Evolutionary conservation across 92 coral and sea anemone genomes (phyloP).

Genomic region (Isaurus tuberculatus): DNA sequence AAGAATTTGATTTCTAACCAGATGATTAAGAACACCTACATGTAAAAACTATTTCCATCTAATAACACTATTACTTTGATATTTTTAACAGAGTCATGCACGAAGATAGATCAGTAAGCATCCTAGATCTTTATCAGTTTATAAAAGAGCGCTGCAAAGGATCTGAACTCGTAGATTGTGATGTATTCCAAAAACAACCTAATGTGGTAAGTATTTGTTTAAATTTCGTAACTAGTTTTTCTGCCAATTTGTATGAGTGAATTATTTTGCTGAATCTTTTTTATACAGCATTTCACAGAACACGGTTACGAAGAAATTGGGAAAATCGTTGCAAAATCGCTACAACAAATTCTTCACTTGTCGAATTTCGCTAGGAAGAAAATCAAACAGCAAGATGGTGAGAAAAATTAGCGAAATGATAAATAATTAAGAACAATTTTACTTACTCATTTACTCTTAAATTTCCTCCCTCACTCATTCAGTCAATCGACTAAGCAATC

Average conservation of each 20-base stretch:
- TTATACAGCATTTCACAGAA: constrained; percentile 22
- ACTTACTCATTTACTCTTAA: too few species aligned
- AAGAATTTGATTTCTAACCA: too few species aligned
- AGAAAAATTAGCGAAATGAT: too few species aligned
- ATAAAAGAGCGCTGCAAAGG: constrained; percentile 65
- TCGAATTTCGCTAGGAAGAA: background rate
- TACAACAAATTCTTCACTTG: constrained; percentile 29
- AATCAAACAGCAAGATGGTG: background rate
- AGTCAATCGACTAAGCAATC: too few species aligned
- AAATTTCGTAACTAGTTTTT: background rate
- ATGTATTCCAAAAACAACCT: constrained; percentile 71
- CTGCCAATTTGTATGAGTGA: background rate
- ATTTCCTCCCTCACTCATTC: too few species aligned
- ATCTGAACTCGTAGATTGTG: constrained; percentile 55
- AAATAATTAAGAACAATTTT: too few species aligned
- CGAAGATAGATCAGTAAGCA: constrained; percentile 1
- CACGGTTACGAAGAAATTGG: constrained; percentile 21
- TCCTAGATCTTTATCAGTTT: constrained; percentile 73
- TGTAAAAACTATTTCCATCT: too few species aligned
- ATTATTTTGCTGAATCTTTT: background rate
- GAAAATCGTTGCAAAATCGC: constrained; percentile 21
- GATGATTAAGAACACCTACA: too few species aligned
- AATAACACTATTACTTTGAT: too few species aligned
- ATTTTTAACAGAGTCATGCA: constrained; percentile 49
- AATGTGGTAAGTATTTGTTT: constrained; percentile 56